These are phyloP conservation scores for Himalopsyche japonica DNA, from an alignment of 2,888 invertebrate species.

Conservation along the genomic window DNA sequence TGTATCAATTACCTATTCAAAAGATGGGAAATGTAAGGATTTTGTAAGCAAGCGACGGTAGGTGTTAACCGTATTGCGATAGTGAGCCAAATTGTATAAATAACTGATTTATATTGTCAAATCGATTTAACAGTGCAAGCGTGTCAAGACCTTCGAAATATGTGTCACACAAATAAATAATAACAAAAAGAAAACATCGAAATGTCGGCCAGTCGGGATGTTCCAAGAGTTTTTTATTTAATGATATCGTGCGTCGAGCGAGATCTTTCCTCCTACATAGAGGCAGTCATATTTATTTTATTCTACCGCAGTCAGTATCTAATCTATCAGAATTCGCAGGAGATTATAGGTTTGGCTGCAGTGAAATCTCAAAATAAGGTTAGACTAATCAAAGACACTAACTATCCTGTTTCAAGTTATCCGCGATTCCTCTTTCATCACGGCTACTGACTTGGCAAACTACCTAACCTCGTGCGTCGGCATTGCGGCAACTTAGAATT, in stretches of 20 bases:
- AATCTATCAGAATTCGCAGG: background rate
- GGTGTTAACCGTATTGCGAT: background rate
- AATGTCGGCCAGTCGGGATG: background rate
- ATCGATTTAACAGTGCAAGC: background rate
- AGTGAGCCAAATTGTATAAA: background rate
- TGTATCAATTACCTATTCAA: too few species aligned
- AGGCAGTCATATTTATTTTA: background rate
- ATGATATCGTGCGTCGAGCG: background rate
- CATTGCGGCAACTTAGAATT: background rate
- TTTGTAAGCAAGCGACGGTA: background rate
- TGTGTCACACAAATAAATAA: background rate
- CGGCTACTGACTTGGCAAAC: too few species aligned
- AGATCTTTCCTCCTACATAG: background rate
- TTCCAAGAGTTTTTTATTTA: background rate
- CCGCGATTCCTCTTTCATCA: too few species aligned
- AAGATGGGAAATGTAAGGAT: too few species aligned
- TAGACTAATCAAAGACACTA: background rate
- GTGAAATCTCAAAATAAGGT: background rate
- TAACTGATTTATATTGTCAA: background rate
- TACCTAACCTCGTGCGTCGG: background rate
- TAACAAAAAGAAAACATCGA: background rate
- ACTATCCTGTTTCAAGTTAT: too few species aligned
- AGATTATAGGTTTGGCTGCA: background rate
- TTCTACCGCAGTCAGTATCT: conserved; percentile 1
- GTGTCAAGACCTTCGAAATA: background rate